Percentiles rank a stretch among this genome's conserved stretches.
Evolutionary conservation across 2,113 vertebrate genomes (phyloP).

Genomic region (Ptilonorhynchus violaceus): DNA sequence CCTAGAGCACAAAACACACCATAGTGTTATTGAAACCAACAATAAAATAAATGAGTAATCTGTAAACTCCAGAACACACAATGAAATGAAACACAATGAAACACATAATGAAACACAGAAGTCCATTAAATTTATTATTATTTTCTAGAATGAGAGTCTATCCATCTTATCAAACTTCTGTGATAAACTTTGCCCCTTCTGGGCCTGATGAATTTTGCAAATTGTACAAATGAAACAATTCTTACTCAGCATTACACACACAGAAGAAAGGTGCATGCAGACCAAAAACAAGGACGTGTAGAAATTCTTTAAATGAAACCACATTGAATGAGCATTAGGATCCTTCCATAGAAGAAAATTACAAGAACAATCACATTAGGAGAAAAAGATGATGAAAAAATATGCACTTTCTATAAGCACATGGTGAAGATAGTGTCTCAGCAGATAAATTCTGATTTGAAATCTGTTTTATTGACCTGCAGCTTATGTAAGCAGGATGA

Average conservation of each 20-base stretch:
- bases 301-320: constrained; percentile 1
- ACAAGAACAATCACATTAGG: background rate
- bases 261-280: background rate
- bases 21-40: background rate
- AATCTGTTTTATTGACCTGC: constrained; percentile 66
- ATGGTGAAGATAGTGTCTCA: constrained; percentile 46
- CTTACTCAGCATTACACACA: background rate
- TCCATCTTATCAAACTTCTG: background rate
- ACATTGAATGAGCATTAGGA: background rate
- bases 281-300: background rate
- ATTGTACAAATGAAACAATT: background rate
- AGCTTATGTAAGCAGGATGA: constrained; percentile 55
- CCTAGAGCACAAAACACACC: background rate
- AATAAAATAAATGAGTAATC: background rate
- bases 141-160: background rate
- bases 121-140: background rate
- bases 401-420: background rate
- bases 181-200: background rate
- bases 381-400: constrained; percentile 13
- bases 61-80: background rate
- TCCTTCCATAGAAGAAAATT: background rate
- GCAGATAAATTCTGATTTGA: constrained; percentile 49
- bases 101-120: background rate
- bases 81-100: background rate
- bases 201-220: background rate